Evolutionary conservation across 2,888 invertebrate species (phyloP).

Genomic region (Hyposoter dolosus): DNA sequence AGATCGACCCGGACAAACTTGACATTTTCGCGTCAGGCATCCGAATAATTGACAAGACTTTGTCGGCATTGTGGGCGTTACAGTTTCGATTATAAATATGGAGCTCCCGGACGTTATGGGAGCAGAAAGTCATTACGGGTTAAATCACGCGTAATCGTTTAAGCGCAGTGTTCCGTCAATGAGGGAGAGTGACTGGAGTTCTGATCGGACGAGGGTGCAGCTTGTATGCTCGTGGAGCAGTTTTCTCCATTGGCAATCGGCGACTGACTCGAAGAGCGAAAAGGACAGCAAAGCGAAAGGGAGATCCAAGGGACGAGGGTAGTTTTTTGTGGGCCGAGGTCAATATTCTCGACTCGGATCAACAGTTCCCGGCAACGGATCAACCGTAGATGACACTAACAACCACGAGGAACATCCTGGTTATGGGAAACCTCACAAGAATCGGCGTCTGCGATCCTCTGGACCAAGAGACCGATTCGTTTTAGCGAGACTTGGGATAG

Average conservation of each 20-base stretch:
- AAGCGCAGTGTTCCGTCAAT: slow-evolving; percentile 84
- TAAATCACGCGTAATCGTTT: slow-evolving; percentile 85
- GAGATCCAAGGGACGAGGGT: slow-evolving; percentile 45
- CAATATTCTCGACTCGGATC: slow-evolving; percentile 81
- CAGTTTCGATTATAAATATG: background rate
- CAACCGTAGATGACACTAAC: slow-evolving; percentile 67
- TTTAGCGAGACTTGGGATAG: slow-evolving; percentile 45
- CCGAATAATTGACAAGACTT: too few relatives aligned
- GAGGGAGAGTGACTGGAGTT: slow-evolving; percentile 79
- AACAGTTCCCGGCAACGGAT: slow-evolving; percentile 81
- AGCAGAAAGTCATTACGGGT: slow-evolving; percentile 82
- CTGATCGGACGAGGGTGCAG: slow-evolving; percentile 75
- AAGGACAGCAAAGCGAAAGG: background rate
- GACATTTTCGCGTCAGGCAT: too few relatives aligned
- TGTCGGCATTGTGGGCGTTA: background rate
- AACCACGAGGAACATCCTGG: slow-evolving; percentile 62
- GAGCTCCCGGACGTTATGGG: slow-evolving; percentile 59
- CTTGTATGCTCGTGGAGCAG: background rate
- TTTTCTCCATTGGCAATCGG: background rate
- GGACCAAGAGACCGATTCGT: slow-evolving; percentile 21
- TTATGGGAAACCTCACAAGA: slow-evolving; percentile 7
- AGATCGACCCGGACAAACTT: too few relatives aligned
- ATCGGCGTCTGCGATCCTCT: background rate
- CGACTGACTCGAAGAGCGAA: background rate
- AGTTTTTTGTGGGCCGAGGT: slow-evolving; percentile 79